phyloP scores from a whole-genome alignment of 1,140 invertebrate species.

The Magallana gigas region DNA sequence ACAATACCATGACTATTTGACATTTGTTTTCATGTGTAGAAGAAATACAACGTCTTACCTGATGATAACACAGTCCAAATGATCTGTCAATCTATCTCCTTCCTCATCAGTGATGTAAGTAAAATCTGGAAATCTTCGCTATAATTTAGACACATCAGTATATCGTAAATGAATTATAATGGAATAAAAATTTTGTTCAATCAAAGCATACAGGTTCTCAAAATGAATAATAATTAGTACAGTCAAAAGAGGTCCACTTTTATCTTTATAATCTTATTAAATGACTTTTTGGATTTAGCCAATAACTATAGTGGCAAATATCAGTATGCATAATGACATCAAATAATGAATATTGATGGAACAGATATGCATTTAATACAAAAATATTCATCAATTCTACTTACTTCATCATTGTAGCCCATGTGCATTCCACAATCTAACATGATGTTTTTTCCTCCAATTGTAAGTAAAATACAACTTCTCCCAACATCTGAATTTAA shows the following conservation, averaged over 20 bases:
- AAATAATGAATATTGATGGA: too few relatives aligned
- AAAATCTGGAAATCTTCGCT: slow-evolving; percentile 98
- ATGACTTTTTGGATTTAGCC: too few relatives aligned
- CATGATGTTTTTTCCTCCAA: slow-evolving; percentile 99
- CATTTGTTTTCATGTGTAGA: background rate
- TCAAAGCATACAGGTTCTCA: background rate
- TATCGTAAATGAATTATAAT: too few relatives aligned
- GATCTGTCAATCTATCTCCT: slow-evolving; percentile 87
- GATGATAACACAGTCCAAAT: slow-evolving; percentile 99
- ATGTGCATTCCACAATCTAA: slow-evolving; percentile 99
- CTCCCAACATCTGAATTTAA: slow-evolving; percentile 92
- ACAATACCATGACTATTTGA: too few relatives aligned
- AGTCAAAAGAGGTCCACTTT: too few relatives aligned
- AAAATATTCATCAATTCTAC: slow-evolving; percentile 23
- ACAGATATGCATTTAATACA: too few relatives aligned
- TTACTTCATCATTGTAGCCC: slow-evolving; percentile 97
- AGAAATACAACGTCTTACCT: slow-evolving; percentile 77
- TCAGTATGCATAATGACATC: too few relatives aligned
- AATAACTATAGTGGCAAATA: too few relatives aligned
- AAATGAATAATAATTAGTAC: too few relatives aligned
- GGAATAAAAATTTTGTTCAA: background rate
- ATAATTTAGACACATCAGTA: slow-evolving; percentile 63
- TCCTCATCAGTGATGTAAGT: slow-evolving; percentile 91
- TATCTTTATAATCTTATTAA: too few relatives aligned
- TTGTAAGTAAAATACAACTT: slow-evolving; percentile 96